phyloP scores from a whole-genome alignment of 2,113 vertebrate genomes.

The Rhinolophus sinicus region DNA sequence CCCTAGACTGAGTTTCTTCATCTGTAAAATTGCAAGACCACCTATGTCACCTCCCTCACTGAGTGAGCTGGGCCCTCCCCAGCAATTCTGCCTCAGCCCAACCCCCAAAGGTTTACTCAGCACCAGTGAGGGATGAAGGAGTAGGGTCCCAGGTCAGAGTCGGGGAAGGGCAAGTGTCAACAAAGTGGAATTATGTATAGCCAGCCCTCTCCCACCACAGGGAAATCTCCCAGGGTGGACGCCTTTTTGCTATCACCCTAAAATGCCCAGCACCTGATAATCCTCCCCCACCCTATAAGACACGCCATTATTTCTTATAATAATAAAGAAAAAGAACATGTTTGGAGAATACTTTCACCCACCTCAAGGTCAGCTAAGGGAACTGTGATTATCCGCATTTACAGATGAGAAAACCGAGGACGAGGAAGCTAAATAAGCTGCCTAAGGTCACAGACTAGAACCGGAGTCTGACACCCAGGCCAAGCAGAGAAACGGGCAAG shows the following conservation, averaged over 20 bases:
- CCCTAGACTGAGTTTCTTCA: not conserved
- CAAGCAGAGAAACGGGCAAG: not conserved
- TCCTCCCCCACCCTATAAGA: not conserved
- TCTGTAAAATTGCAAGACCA: not conserved
- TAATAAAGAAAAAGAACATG: not conserved
- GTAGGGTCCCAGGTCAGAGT: not conserved
- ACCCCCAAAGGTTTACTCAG: accelerated
- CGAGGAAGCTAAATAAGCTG: not conserved
- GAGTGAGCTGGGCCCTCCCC: not conserved
- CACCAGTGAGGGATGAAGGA: not conserved
- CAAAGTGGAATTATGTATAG: not conserved
- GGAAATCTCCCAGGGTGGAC: not conserved
- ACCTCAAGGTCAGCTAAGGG: not conserved
- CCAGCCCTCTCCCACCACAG: not conserved
- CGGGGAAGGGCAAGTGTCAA: no score
- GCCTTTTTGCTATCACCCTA: not conserved
- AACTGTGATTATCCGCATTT: not conserved
- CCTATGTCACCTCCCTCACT: not conserved
- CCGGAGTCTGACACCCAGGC: not conserved
- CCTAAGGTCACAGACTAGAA: not conserved
- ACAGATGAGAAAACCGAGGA: not conserved
- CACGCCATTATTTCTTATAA: no score
- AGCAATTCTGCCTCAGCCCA: not conserved
- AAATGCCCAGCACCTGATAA: not conserved
- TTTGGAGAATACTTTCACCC: not conserved